These are phyloP conservation scores for Phataginus tricuspis DNA, from an alignment of 2,797 vertebrate genomes.

Conservation along the genomic window DNA sequence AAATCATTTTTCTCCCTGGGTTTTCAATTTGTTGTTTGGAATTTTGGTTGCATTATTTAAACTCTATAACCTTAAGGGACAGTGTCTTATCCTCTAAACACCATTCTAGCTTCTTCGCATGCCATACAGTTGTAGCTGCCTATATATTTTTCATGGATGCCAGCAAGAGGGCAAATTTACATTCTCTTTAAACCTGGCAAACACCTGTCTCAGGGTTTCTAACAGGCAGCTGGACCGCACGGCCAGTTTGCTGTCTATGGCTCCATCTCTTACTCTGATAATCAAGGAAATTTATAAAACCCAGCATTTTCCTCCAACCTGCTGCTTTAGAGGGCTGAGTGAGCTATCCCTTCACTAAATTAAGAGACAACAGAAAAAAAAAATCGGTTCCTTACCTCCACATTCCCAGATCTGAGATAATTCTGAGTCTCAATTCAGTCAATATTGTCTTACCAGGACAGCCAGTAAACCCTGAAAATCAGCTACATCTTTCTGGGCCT, in stretches of 20 bases:
- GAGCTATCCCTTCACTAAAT: not conserved
- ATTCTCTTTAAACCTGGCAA: constrained; percentile 15
- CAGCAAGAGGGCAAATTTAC: constrained; percentile 25
- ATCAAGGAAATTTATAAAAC: not conserved
- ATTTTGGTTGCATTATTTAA: constrained; percentile 59
- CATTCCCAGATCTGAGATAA: not conserved
- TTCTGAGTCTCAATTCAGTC: not conserved
- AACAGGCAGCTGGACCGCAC: not conserved
- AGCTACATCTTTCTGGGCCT: not conserved
- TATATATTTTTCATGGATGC: constrained; percentile 69
- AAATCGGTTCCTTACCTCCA: not conserved
- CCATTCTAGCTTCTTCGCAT: constrained; percentile 51
- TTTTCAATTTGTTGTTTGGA: constrained; percentile 77
- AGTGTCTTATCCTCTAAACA: not conserved
- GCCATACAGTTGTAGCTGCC: constrained; percentile 55
- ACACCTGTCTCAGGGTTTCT: not conserved
- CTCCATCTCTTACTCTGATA: not conserved
- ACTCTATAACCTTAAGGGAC: constrained; percentile 66
- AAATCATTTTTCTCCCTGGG: constrained; percentile 65
- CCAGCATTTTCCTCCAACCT: not conserved
- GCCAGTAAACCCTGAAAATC: constrained; percentile 16
- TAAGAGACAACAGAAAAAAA: not conserved
- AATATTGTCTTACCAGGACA: not conserved
- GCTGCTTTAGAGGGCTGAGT: not conserved
- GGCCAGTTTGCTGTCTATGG: not conserved